Evolutionary conservation across 2,888 invertebrate genomes (phyloP), one percentile per base, ranked within the genome.

Genomic region (Ischnus inquisitorius): DNA sequence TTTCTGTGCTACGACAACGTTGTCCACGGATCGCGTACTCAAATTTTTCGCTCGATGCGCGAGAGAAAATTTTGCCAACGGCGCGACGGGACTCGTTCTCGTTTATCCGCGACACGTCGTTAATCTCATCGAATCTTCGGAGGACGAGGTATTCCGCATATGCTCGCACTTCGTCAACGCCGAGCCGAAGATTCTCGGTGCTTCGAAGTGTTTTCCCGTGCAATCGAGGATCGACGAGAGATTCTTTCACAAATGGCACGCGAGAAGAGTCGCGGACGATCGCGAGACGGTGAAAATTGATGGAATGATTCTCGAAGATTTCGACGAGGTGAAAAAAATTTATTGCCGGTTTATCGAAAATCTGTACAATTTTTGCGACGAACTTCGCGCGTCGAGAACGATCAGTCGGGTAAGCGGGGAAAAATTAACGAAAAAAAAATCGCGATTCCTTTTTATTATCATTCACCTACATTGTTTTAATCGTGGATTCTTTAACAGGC

Each of bases 211-310:
- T 78, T 83, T 87, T 74, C 84, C 86, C n/a, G 57, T 87, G 57
- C 84, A 86, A 57, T 71, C 80, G 10, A 57, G 71, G 28, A 81
- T 81, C 46, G 60, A 39, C n/a, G 81, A 80, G n/a, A 79, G 87
- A 85, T 85, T 87, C 51, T 87, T 87, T 22, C 75, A 80, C 16
- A 86, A 85, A 34, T 87, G 87, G 87, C 83, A 85, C 51, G 75
- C 74, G 0, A 75, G 82, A 25, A 86, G 60, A 51, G 67, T 85
- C 1, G 46, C 25, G 10, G 69, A 69, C 28, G 57, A 60, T 51
- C 46, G 19, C 19, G 51, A 71, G 5, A 41, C 41, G 12, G 39
- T n/a, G 0, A 28, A 41, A 14, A 41, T 12, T 0, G 28, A 76
- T 2, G n/a, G 16, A 14, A 79, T 85, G 5, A 4, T 60, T 8